Evolutionary conservation across 2,888 invertebrate genomes (phyloP).

Genomic region (Holacanthella duospinosa): DNA sequence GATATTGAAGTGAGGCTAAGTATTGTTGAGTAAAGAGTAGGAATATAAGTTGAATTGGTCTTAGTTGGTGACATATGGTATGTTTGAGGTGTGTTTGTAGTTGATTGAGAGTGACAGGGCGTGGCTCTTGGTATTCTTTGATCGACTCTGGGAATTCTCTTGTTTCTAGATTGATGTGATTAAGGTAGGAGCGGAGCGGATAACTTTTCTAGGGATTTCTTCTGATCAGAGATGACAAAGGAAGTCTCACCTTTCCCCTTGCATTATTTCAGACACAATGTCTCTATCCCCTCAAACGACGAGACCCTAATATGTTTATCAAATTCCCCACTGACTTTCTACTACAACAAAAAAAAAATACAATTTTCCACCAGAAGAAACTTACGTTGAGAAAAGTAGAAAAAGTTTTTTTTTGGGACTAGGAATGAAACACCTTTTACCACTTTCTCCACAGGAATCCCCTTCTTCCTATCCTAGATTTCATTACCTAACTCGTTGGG

Average conservation of each 20-base stretch:
- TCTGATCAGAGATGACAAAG: not conserved
- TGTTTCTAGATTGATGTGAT: not conserved
- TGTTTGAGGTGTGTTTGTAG: no score
- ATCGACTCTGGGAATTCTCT: not conserved
- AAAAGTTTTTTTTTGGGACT: not conserved
- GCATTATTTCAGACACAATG: not conserved
- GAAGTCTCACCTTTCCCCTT: not conserved
- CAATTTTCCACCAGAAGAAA: conserved; percentile 2
- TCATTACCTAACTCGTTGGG: no score
- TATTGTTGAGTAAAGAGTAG: no score
- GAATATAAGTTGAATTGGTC: no score
- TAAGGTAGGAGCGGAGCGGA: not conserved
- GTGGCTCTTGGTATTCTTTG: no score
- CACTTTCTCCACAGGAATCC: not conserved
- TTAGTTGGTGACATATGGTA: no score
- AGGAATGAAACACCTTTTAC: not conserved
- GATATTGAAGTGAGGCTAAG: no score
- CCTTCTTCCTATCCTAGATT: not conserved
- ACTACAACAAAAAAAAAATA: not conserved
- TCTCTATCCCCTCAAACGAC: not conserved
- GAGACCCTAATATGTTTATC: conserved; percentile 23
- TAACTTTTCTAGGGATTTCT: not conserved
- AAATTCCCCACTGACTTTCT: conserved; percentile 21
- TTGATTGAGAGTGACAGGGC: no score
- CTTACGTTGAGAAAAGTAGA: conserved; percentile 2